Base-by-base conservation (phyloP, 2,113 vertebrate species). In the Larimichthys crocea region DNA sequence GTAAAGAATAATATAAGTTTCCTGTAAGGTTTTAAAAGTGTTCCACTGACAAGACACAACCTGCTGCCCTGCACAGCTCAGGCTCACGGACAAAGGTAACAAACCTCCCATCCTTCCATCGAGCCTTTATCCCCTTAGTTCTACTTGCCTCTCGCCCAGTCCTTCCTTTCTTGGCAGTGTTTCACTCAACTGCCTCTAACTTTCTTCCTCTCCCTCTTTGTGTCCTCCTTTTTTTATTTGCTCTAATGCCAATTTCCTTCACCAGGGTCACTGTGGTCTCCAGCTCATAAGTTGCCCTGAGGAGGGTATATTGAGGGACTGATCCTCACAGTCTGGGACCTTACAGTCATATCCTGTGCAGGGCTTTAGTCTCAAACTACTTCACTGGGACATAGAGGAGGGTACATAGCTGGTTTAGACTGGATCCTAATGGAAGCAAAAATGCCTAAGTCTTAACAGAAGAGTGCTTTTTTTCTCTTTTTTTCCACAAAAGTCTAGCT, bases 251-350 rank as follows among this genome's bases (percentile, higher is more conserved):
- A 92, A 88, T 92, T 93, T 93, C 90, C 91, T 86, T 88, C 44
- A 46, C 59, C 56, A 53, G 57, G 85, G 84, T 85, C 76, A 19
- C 74, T 77, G 70, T 84, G 85, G 75, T 85, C 95, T 95, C 93
- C 87, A 80, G 94, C 96, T 97, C 90, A 91, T 90, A 94, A 92
- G 64, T 90, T 89, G 69, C 88, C 81, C 86, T 48, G 80, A 90
- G 92, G 88, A 91, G 92, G 85, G 85, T 86, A 88, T 93, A 92
- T 93, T 92, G 91, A 88, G 26, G 57, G 82, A 76, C 83, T 94
- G 91, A 94, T 94, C 92, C 92, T 89, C 91, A 87, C 91, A 89
- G 91, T 92, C 90, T 93, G 91, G 87, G 79, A 86, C 92, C 90
- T 79, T 82, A n/a, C 56, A 91, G 88, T 94, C 92, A 94, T 94